Percentiles rank a stretch among this genome's conserved stretches.
phyloP scores from a whole-genome alignment of 2,888 invertebrate species.

The Drosophila subquinaria region DNA sequence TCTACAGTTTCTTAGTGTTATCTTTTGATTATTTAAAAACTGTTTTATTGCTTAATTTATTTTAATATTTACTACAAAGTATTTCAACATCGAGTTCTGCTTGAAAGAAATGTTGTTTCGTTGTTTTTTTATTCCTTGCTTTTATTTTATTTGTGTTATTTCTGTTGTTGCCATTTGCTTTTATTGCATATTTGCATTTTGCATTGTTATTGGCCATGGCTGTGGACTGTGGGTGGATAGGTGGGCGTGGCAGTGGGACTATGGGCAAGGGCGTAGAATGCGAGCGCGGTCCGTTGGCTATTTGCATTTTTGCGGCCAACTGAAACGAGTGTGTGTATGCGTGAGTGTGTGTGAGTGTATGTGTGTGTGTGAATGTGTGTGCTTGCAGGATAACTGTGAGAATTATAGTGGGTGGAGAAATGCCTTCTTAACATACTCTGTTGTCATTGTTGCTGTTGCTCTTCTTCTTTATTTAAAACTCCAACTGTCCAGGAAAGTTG shows the following conservation, averaged over 20 bases:
- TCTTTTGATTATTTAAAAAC: neutral
- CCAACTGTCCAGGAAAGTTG: constrained; percentile 35
- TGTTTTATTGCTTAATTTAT: neutral
- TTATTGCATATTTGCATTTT: constrained; percentile 77
- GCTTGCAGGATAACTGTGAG: constrained; percentile 24
- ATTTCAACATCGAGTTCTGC: constrained; percentile 23
- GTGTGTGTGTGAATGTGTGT: constrained; percentile 18
- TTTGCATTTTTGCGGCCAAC: constrained; percentile 65
- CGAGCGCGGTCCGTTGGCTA: constrained; percentile 44
- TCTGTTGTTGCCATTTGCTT: constrained; percentile 58
- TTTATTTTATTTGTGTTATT: constrained; percentile 28
- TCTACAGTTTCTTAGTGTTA: neutral
- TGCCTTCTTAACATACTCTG: constrained; percentile 18
- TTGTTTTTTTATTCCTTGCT: constrained; percentile 1
- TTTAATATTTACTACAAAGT: constrained; percentile 10
- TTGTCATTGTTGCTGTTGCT: constrained; percentile 2
- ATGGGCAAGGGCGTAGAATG: constrained; percentile 1
- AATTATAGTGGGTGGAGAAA: constrained; percentile 23
- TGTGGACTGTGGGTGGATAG: constrained; percentile 1
- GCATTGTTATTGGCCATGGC: constrained; percentile 74
- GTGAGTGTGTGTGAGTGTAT: constrained; percentile 18
- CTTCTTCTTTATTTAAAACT: constrained; percentile 57
- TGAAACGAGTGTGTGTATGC: constrained; percentile 23
- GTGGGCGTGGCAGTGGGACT: constrained; percentile 16
- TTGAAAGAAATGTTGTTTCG: neutral